These are phyloP conservation scores for Ennomos erosarius DNA, from an alignment of 2,888 invertebrate genomes.

Conservation along the genomic window DNA sequence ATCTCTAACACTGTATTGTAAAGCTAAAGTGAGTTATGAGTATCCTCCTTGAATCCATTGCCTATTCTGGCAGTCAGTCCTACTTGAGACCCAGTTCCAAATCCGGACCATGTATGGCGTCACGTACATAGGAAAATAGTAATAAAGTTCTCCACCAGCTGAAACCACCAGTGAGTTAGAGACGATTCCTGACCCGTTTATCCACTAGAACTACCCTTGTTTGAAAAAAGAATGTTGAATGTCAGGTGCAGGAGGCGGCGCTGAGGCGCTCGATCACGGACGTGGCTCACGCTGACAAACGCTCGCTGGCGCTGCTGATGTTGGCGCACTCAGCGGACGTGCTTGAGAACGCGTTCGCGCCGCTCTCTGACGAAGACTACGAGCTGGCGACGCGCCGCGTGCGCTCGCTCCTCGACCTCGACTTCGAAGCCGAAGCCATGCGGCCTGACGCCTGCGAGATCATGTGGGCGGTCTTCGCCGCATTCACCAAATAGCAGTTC, in stretches of 20 bases:
- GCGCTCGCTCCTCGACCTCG: conserved; percentile 97
- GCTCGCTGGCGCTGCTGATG: conserved; percentile 96
- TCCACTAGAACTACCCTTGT: no score
- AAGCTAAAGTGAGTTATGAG: no score
- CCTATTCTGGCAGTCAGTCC: no score
- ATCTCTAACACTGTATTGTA: no score
- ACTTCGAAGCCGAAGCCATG: conserved; percentile 97
- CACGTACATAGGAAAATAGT: no score
- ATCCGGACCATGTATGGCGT: no score
- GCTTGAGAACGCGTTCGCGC: conserved; percentile 99
- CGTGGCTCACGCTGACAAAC: conserved; percentile 98
- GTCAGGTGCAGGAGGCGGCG: conserved; percentile 98
- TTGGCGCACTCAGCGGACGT: conserved; percentile 99
- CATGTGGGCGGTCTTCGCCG: conserved; percentile 99
- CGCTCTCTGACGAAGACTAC: conserved; percentile 98
- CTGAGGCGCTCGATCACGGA: conserved; percentile 98
- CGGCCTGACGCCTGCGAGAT: conserved; percentile 96
- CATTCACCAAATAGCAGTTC: conserved; percentile 96
- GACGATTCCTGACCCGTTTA: no score
- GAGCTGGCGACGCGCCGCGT: conserved; percentile 99
- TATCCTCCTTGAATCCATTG: no score
- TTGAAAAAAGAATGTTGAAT: neutral
- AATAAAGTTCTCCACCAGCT: no score
- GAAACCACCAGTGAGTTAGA: no score
- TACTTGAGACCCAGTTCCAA: no score